Percentiles rank a stretch among this genome's conserved stretches.
Evolutionary conservation across 2,113 vertebrate genomes (phyloP).

Genomic region (Menura novaehollandiae): DNA sequence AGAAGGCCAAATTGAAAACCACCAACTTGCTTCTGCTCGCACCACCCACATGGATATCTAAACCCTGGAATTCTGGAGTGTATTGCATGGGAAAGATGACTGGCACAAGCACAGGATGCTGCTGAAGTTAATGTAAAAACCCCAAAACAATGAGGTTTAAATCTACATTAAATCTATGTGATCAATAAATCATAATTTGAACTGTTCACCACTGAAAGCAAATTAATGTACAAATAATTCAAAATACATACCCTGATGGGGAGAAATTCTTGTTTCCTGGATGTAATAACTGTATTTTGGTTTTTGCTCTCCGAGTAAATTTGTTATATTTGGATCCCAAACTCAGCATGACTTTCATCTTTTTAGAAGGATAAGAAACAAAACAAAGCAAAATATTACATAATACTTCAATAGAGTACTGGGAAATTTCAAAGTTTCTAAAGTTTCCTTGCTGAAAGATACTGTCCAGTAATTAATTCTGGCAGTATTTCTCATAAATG

Average conservation of each 20-base stretch:
- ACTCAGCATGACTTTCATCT: background rate
- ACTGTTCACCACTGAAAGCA: background rate
- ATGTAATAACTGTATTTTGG: background rate
- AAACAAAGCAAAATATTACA: background rate
- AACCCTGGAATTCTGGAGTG: background rate
- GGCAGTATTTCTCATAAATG: background rate
- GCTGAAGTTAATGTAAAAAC: background rate
- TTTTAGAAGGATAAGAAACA: background rate
- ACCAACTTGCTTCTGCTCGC: background rate
- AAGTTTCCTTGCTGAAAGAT: background rate
- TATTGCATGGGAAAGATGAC: background rate
- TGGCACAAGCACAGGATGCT: background rate
- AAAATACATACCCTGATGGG: background rate
- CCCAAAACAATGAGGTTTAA: background rate
- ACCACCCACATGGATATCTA: background rate
- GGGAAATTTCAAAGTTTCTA: conserved; percentile 10
- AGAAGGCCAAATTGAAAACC: background rate
- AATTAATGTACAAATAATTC: background rate
- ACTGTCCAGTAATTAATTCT: background rate
- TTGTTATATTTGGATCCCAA: conserved; percentile 13
- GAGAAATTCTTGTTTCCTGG: background rate
- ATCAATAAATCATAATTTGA: background rate
- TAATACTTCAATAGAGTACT: background rate
- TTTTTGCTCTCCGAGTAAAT: background rate
- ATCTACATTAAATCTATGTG: background rate